Conservation (phyloP, 2,888 invertebrate genomes). For the Meta bourneti region DNA sequence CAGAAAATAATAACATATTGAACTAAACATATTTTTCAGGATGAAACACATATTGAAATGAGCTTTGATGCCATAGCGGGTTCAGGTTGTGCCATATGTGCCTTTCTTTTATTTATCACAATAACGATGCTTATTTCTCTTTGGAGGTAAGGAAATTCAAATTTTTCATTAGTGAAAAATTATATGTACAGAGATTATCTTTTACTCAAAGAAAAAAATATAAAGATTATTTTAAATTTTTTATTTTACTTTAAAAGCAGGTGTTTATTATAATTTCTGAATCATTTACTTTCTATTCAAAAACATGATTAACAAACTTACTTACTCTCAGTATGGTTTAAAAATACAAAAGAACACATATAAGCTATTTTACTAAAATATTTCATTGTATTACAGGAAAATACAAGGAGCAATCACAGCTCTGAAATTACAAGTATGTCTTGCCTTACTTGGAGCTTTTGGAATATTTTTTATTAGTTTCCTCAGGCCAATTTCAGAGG, state of each 20-base stretch:
- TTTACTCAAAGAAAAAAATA: no score
- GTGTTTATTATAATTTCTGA: no score
- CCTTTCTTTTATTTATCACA: constrained; percentile 75
- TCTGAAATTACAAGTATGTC: constrained; percentile 76
- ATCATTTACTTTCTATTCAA: no score
- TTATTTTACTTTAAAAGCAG: no score
- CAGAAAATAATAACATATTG: no score
- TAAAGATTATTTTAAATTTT: background rate
- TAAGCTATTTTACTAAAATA: no score
- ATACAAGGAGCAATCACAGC: constrained; percentile 71
- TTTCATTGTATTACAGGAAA: constrained; percentile 47
- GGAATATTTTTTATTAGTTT: constrained; percentile 71
- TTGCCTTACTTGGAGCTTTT: constrained; percentile 77
- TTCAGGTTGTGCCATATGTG: constrained; percentile 76
- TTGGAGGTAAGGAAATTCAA: constrained; percentile 67
- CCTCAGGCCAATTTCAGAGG: constrained; percentile 65
- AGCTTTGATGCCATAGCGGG: constrained; percentile 75
- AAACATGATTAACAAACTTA: no score
- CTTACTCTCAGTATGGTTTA: no score
- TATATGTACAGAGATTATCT: background rate
- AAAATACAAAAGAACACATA: no score
- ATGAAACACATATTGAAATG: constrained; percentile 57
- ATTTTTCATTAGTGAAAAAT: background rate
- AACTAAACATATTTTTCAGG: constrained; percentile 22
- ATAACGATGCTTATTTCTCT: constrained; percentile 65